A percentile compares a stretch with the other conserved stretches of the same genome.
Evolutionary conservation across 2,113 vertebrate genomes (phyloP).

Genomic region (Edolisoma coerulescens): DNA sequence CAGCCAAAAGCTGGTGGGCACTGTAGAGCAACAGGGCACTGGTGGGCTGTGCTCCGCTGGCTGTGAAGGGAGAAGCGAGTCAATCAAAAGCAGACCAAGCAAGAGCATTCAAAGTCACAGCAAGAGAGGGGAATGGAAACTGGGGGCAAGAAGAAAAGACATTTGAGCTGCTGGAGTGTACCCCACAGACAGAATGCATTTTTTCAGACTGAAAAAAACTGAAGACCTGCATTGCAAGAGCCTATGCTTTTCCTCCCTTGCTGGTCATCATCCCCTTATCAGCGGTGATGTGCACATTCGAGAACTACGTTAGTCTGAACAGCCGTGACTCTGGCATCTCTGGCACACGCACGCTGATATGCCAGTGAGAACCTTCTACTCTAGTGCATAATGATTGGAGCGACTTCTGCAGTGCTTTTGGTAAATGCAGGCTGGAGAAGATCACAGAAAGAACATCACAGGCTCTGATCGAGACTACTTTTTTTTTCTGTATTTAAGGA

Average conservation of each 20-base stretch:
- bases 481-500: background rate
- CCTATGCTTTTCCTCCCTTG: background rate
- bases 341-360: rapidly evolving
- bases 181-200: background rate
- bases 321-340: background rate
- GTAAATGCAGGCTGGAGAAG: background rate
- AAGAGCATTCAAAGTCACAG: background rate
- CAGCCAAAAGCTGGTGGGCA: background rate
- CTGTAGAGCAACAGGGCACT: background rate
- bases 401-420: background rate
- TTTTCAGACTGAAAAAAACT: background rate
- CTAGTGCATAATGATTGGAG: background rate
- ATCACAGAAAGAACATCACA: background rate
- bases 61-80: background rate
- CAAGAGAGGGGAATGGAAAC: background rate
- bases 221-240: background rate
- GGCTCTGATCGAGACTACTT: background rate
- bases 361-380: background rate
- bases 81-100: background rate
- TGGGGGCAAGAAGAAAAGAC: background rate
- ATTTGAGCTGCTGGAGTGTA: background rate
- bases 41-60: background rate
- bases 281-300: background rate
- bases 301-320: background rate
- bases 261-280: background rate